Conservation (phyloP, 2,888 invertebrate species). For the Diploptera punctata region DNA sequence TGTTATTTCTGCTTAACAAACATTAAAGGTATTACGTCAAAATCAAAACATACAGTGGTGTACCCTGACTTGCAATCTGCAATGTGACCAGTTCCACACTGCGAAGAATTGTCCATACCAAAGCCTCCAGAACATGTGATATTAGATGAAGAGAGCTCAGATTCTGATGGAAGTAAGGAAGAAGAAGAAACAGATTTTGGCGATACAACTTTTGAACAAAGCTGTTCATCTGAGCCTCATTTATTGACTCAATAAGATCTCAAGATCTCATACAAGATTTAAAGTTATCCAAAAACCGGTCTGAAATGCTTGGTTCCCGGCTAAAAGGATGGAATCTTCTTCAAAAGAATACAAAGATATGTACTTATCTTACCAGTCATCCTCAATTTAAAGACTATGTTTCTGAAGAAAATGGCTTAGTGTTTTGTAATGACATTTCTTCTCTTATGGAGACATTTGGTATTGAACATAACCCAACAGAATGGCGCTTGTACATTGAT, state of each 20-base stretch:
- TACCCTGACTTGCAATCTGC: conserved; percentile 25
- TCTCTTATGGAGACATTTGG: too few species aligned
- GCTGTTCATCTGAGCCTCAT: background rate
- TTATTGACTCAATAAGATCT: background rate
- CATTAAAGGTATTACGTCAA: background rate
- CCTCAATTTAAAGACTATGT: too few species aligned
- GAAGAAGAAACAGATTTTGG: background rate
- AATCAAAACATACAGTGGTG: conserved; percentile 17
- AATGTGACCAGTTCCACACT: conserved; percentile 18
- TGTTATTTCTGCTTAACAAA: conserved; percentile 27
- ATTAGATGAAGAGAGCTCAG: background rate
- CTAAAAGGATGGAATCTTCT: too few species aligned
- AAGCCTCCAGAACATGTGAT: conserved; percentile 4
- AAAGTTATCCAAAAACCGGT: too few species aligned
- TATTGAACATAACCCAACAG: too few species aligned
- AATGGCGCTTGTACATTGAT: too few species aligned
- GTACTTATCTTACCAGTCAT: too few species aligned
- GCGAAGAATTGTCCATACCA: background rate
- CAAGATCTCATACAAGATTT: too few species aligned
- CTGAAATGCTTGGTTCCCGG: too few species aligned
- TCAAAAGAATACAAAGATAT: too few species aligned
- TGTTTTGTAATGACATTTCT: too few species aligned
- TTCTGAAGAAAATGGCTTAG: too few species aligned
- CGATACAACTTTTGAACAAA: background rate
- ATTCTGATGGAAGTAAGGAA: background rate